phyloP scores from a whole-genome alignment of 2,113 vertebrate species.

The Leptobrachium ailaonicum region DNA sequence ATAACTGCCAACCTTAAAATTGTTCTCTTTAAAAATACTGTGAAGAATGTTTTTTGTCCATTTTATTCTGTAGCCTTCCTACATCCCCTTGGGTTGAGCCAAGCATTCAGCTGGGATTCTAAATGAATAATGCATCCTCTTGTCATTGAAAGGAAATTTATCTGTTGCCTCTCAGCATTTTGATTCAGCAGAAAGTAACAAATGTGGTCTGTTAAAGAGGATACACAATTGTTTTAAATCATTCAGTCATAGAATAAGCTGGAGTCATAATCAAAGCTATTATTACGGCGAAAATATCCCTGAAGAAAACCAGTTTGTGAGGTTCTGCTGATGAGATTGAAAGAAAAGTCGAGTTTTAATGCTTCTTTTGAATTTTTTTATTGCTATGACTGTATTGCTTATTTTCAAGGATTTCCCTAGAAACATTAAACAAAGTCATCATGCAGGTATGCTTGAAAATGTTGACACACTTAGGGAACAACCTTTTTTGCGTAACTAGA shows the following conservation, averaged over 20 bases:
- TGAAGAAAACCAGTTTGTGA: slow-evolving; percentile 15
- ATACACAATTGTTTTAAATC: slow-evolving; percentile 16
- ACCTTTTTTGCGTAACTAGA: too few relatives aligned
- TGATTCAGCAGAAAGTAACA: slow-evolving; percentile 12
- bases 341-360: background rate
- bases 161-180: slow-evolving; percentile 28
- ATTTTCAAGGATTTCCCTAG: slow-evolving; percentile 22
- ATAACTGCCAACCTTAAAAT: slow-evolving; percentile 35
- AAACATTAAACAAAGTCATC: too few relatives aligned
- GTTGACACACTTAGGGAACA: too few relatives aligned
- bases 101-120: slow-evolving; percentile 19
- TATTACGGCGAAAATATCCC: slow-evolving; percentile 16
- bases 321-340: slow-evolving; percentile 29
- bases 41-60: slow-evolving; percentile 26
- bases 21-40: slow-evolving; percentile 28
- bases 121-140: slow-evolving; percentile 39
- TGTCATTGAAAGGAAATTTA: slow-evolving; percentile 43
- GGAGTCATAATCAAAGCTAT: background rate
- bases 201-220: slow-evolving; percentile 23
- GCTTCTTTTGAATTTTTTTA: slow-evolving; percentile 1
- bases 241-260: slow-evolving; percentile 12
- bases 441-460: too few relatives aligned
- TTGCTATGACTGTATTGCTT: slow-evolving; percentile 11
- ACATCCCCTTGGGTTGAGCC: slow-evolving; percentile 17
- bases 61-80: slow-evolving; percentile 21